Percentiles rank a stretch among this genome's conserved stretches.
Conservation (phyloP, 2,888 invertebrate species). For the Xanthorhoe spadicearia region DNA sequence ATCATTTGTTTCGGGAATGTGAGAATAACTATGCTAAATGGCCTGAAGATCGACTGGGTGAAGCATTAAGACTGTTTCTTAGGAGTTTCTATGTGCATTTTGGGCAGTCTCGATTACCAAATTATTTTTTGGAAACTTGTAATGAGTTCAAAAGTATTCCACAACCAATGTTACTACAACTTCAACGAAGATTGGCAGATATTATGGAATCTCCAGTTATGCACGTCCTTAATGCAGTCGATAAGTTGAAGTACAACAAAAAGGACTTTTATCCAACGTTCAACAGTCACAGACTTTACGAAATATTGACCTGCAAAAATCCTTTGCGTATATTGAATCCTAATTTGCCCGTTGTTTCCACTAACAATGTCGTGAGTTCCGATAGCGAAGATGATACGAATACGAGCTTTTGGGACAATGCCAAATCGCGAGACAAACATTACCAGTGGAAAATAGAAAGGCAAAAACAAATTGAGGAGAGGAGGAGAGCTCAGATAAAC, state of each 20-base stretch:
- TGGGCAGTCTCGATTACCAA: slow-evolving; percentile 85
- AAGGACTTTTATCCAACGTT: slow-evolving; percentile 87
- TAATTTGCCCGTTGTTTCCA: slow-evolving; percentile 58
- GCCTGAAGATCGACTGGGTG: slow-evolving; percentile 90
- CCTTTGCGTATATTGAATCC: slow-evolving; percentile 79
- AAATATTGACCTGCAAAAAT: slow-evolving; percentile 84
- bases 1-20: slow-evolving; percentile 91
- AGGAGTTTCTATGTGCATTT: slow-evolving; percentile 86
- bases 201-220: slow-evolving; percentile 89
- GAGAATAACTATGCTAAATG: slow-evolving; percentile 89
- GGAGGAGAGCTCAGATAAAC: slow-evolving; percentile 61
- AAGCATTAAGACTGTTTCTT: slow-evolving; percentile 86
- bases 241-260: slow-evolving; percentile 87
- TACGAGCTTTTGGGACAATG: slow-evolving; percentile 75
- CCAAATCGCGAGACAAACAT: slow-evolving; percentile 79
- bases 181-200: slow-evolving; percentile 88
- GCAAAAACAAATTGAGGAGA: slow-evolving; percentile 69
- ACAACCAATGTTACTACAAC: slow-evolving; percentile 84
- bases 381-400: slow-evolving; percentile 73
- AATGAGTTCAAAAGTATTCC: slow-evolving; percentile 90
- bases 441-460: slow-evolving; percentile 79
- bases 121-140: slow-evolving; percentile 90
- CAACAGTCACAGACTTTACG: slow-evolving; percentile 85
- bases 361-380: slow-evolving; percentile 59
- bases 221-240: slow-evolving; percentile 88